Evolutionary conservation across 2,888 invertebrate species (phyloP), one percentile per base, ranked within the genome.

Genomic region (Ephialtes manifestator): DNA sequence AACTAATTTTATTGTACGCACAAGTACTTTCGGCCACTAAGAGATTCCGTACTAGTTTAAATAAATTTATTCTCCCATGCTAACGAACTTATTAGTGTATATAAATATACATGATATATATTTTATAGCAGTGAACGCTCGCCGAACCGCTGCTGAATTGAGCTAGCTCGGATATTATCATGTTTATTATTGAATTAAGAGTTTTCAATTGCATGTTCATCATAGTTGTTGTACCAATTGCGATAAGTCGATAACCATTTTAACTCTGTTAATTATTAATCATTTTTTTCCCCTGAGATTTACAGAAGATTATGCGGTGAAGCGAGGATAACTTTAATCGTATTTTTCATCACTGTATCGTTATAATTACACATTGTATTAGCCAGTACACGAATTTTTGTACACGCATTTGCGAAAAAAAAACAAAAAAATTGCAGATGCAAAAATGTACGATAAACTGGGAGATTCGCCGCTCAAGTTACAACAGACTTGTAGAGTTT

Each of bases 61-160:
- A 75, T 85, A 53, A 85, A 86, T 89, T 88, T 87, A 87, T 88
- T 91, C 88, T 88, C 72, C 72, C 81, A 87, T 88, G 89, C 90
- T 90, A 88, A 90, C 58, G 20, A 88, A 85, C 89, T 87, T 85
- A 55, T 87, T 84, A 55, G 89, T 88, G 74, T 55, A 51, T 53
- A 71, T 70, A 71, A 35, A 71, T 70, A 71, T 53, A 71, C 67
- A 20, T 51, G 20, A 78, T 28, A 71, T 68, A 84, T 84, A 74
- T 77, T 74, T 74, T 72, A 77, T 55, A 72, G 60, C 48, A 60
- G 24, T 24, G 35, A 51, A n/a, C 18, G 46, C 48, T 60, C 63
- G 63, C 63, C 46, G 70, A 72, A 74, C 11, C 72, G 58, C 60
- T 72, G 71, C 58, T 55, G 11, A 8, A 58, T 80, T 71, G 58